A percentile compares a stretch with the other conserved stretches of the same genome.
phyloP scores from a whole-genome alignment of 2,888 invertebrate genomes.

The Bombylius discolor region DNA sequence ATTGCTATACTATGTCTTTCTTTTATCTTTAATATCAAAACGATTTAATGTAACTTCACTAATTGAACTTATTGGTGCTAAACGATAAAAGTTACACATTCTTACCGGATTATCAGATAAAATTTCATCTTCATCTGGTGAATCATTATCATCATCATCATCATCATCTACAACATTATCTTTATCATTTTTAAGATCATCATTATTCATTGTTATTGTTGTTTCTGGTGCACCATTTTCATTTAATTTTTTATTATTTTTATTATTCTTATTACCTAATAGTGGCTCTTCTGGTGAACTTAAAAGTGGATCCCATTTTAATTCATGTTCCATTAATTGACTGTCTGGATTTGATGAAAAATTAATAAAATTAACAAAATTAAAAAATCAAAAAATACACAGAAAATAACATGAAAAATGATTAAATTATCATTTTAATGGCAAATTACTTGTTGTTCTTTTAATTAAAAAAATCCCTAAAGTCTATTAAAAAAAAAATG shows the following conservation, averaged over 20 bases:
- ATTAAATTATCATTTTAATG: no score
- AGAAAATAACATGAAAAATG: neutral
- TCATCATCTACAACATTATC: conserved; percentile 22
- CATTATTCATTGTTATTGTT: neutral
- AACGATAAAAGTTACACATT: conserved; percentile 22
- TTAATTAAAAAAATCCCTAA: no score
- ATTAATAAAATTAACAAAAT: neutral
- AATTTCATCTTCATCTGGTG: conserved; percentile 17
- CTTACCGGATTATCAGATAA: conserved; percentile 36
- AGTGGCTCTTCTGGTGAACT: conserved; percentile 30
- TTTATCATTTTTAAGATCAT: conserved; percentile 31
- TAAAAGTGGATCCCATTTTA: conserved; percentile 44
- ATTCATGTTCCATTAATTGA: conserved; percentile 40
- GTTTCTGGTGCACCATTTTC: neutral
- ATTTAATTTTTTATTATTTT: conserved; percentile 1
- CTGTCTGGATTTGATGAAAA: conserved; percentile 27
- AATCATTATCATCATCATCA: conserved; percentile 24
- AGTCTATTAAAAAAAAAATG: no score
- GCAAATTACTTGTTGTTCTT: no score
- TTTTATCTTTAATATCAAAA: conserved; percentile 10
- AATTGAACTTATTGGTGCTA: conserved; percentile 42
- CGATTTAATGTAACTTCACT: conserved; percentile 38
- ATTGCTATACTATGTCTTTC: no score
- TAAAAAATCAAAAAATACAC: neutral
- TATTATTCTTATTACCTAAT: conserved; percentile 24